phyloP scores from a whole-genome alignment of 2,888 invertebrate species.

The Hydroisotoma schaefferi region DNA sequence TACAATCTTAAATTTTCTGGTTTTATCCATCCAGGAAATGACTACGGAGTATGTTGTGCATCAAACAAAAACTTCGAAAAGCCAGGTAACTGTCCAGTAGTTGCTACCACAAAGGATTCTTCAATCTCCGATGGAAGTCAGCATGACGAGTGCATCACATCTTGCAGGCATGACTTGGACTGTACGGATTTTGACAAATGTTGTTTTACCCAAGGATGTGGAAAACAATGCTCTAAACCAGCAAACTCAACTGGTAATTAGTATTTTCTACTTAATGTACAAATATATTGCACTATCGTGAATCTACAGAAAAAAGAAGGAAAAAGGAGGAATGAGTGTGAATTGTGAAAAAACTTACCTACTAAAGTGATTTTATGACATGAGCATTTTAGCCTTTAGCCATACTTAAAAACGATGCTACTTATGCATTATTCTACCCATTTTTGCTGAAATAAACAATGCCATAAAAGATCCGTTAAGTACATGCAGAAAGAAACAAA shows the following conservation, averaged over 20 bases:
- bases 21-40: slow-evolving; percentile 60
- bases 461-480: too few relatives aligned
- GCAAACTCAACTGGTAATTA: slow-evolving; percentile 65
- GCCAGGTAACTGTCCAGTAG: slow-evolving; percentile 69
- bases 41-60: slow-evolving; percentile 84
- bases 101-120: slow-evolving; percentile 52
- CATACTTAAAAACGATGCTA: too few relatives aligned
- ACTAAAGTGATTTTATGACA: too few relatives aligned
- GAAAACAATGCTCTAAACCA: slow-evolving; percentile 69
- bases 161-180: slow-evolving; percentile 59
- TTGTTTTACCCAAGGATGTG: slow-evolving; percentile 70
- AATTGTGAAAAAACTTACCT: slow-evolving; percentile 1
- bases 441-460: too few relatives aligned
- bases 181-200: slow-evolving; percentile 79
- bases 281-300: not conserved
- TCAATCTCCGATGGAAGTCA: slow-evolving; percentile 46
- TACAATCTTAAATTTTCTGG: too few relatives aligned
- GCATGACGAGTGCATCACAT: slow-evolving; percentile 33
- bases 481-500: too few relatives aligned
- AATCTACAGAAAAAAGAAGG: slow-evolving; percentile 7
- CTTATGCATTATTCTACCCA: too few relatives aligned
- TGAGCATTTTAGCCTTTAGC: not conserved
- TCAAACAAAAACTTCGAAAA: slow-evolving; percentile 71
- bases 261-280: not conserved
- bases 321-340: too few relatives aligned